Base-by-base conservation (phyloP, 2,797 vertebrate genomes). In the Sarcoramphus papa region DNA sequence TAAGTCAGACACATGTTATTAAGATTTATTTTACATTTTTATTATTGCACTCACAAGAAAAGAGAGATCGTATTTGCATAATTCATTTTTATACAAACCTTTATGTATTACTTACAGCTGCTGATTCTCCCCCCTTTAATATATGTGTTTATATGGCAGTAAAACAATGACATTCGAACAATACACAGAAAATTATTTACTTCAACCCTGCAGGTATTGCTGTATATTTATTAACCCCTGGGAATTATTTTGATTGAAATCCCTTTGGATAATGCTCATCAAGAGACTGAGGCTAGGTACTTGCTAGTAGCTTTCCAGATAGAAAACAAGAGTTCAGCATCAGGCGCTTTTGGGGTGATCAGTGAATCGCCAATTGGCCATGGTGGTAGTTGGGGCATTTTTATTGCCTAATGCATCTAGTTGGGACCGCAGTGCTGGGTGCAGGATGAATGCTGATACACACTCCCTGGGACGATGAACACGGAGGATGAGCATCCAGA, bases 21-120 rank as follows among this genome's bases (percentile, higher is more conserved):
- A 97, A 97, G 97, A 97, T 97, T 98, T 96, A 96, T 95, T 95
- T 97, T 96, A 95, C 92, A 95, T 92, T 97, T 97, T 96, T 95
- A 96, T 97, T 94, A 96, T 96, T 96, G 86, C 8, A 13, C 76
- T 86, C 70, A 67, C 85, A 94, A 95, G 96, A 94, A 96, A 96
- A 85, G 91, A 82, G 69, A 92, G 85, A 62, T 83, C 53, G 45
- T 85, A 95, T 93, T 96, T 96, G 93, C 94, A 97, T 97, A 97
- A 97, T 87, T 97, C 96, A 85, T 93, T 95, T 96, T 96, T 92
- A 94, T 80, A 75, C 77, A 78, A 80, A 75, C 54, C 79, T 95
- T 83, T 93, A 90, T 90, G 76, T 59, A 69, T 93, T 96, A 97
- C 90, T 96, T 87, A 88, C 45, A 81, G 94, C 92, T 94, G 92